Conservation (phyloP, 2,888 invertebrate species). For the Melikaiella ostensackeni region DNA sequence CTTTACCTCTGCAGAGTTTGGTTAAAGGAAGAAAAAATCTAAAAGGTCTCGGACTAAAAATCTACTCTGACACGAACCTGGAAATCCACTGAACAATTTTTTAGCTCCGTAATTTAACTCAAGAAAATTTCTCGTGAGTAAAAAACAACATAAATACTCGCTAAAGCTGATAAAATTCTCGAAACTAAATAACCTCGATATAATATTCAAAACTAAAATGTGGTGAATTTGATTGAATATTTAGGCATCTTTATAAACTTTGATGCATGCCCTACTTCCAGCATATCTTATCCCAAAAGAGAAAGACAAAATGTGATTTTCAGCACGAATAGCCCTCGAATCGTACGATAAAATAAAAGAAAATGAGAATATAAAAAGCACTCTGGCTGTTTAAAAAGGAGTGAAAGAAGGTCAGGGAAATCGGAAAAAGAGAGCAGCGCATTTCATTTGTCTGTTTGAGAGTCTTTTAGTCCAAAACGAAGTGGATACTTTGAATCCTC, state of each 20-base stretch:
- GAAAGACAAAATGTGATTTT: conserved; percentile 7
- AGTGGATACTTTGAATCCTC: not conserved
- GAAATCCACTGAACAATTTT: conserved; percentile 29
- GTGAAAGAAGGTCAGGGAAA: conserved; percentile 19
- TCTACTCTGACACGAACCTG: conserved; percentile 32
- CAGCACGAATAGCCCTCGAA: not conserved
- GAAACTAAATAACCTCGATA: not conserved
- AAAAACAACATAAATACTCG: too few species aligned
- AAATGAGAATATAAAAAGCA: conserved; percentile 11
- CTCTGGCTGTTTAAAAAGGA: not conserved
- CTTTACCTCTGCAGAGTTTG: conserved; percentile 14
- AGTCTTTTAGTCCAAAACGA: not conserved
- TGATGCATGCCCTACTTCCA: not conserved
- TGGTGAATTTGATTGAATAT: not conserved
- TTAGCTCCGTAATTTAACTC: not conserved
- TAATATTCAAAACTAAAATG: not conserved
- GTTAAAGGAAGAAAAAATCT: not conserved
- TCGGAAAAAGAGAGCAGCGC: not conserved
- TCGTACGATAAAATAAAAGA: not conserved
- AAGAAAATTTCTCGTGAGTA: not conserved
- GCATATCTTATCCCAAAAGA: conserved; percentile 4
- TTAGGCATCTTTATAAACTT: not conserved
- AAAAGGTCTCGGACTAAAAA: conserved; percentile 16
- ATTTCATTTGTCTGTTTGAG: not conserved
- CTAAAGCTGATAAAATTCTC: too few species aligned